Base-by-base conservation (phyloP, 2,113 vertebrate genomes). In the Callopanchax toddi region DNA sequence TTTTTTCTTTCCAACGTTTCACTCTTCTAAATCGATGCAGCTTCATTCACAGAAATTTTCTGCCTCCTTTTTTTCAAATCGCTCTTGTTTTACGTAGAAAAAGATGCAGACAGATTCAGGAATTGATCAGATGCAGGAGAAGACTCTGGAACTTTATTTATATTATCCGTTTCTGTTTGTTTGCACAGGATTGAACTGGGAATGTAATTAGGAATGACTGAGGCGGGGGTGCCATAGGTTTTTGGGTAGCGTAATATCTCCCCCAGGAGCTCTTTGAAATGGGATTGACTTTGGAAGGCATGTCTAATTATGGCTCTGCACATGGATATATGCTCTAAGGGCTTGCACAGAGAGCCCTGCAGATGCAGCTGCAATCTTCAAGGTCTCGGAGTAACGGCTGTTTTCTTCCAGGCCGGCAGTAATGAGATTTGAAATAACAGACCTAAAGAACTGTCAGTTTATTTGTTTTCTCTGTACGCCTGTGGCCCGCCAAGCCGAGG, bases 201-300 rank as follows among this genome's bases (percentile, higher is more conserved):
- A 77, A 78, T 71, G 70, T 85, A 79, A 86, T 86, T 86, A 85
- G 76, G 53, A 82, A 58, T 53, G 78, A 85, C 74, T 76, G 63
- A 76, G 46, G 75, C 67, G 37, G 43, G 61, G 81, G 34, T 26
- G 74, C 70, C 77, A 37, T 21, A 68, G 67, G 81, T 77, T 83
- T 84, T 76, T 58, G 63, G 76, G 15, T 61, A 65, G 67, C 11
- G 21, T 66, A 66, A 83, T 76, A 76, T 70, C 75, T 77, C 77
- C 70, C 82, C 26, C 67, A 71, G 73, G 80, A 81, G 72, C 69
- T 57, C 56, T 71, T 70, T 67, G 76, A 82, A 86, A 81, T 66
- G 58, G 60, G 57, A 82, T 59, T 82, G 77, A 83, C 79, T 80
- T 80, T 76, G 68, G 78, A 73, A 80, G 55, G 71, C 76, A 67